Evolutionary conservation across 2,888 invertebrate genomes (phyloP), one percentile per base, ranked within the genome.

Genomic region (Meliscaeva auricollis): DNA sequence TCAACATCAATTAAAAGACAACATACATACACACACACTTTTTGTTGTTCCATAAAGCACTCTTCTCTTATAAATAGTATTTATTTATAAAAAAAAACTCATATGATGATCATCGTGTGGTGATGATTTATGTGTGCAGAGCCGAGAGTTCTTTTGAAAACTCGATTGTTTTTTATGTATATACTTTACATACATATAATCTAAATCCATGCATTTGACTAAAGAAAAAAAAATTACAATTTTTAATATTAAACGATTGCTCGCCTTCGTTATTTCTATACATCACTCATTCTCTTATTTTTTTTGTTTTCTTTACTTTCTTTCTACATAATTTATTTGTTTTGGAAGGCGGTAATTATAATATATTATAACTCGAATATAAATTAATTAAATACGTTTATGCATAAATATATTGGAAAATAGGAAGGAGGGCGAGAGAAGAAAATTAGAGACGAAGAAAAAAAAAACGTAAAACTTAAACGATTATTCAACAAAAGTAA

Each of bases 151-250:
- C 44, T 74, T 72, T 48, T 41, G 26, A 62, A 80, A 73, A 68
- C 46, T 48, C 50, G 66, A 22, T 44, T 20, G 15, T 60, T 22
- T 54, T 62, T 69, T 69, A 52, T 60, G 41, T 44, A 62, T 60
- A 58, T 41, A 62, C 17, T 62, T 44, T 30, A 44, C 17, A 46
- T 30, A 44, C 17, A 46, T 72, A 64, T 68, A 64, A 60, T 66
- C 69, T 75, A 85, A 76, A 73, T 85, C 76, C 80, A 85, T 64
- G 81, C 85, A 80, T 85, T 85, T 85, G 85, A 85, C 85, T 85
- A 85, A 80, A 76, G 22, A 73, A 81, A 77, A 73, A 73, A 81
- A 77, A 76, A 48, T 64, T 62, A 76, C 58, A 48, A 50, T 54
- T 38, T 8, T 38, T 38, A 9, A 13, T 38, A 11, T 38, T 30